Evolutionary conservation across 2,113 vertebrate genomes (phyloP), one percentile per base, ranked within the genome.

Genomic region (Penelope pileata): DNA sequence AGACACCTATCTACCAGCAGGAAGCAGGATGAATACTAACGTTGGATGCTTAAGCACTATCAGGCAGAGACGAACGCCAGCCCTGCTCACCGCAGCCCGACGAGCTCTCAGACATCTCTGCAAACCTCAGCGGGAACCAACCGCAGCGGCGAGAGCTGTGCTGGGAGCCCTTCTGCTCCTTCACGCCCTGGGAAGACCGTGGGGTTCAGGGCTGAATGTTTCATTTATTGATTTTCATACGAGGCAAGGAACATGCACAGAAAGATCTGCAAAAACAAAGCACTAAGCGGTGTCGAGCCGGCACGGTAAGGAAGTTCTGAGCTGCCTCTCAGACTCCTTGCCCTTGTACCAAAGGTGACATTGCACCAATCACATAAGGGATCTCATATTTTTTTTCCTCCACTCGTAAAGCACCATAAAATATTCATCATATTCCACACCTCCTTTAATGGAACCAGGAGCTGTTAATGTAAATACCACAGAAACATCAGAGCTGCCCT

Each of bases 151-250:
- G 58, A 30, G 38, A 63, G 30, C 51, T 67, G 59, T 54, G 51
- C 69, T 63, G 51, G 47, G 69, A 78, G 81, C 6, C 10, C 27
- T 10, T 84, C 47, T 45, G 43, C 73, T 80, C 81, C 24, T 70
- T 53, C 9, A 66, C 0, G 1, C 17, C 38, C 30, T 0, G 0
- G n/a, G 62, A 83, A 72, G 19, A 51, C 2, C 8, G 6, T 2
- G n/a, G 15, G 10, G 26, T 63, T 63, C 67, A 56, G 53, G 53
- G 34, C 43, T 79, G 11, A 66, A 42, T 50, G 24, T n/a, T 85
- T 54, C 53, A 42, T 34, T 68, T 60, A 60, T 8, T 19, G 70
- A 50, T 76, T 69, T 90, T 60, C 27, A 26, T 16, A 24, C 11
- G 75, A 82, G 47, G 23, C 36, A 74, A 78, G 16, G 38, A 89